Percentiles rank a stretch among this genome's conserved stretches.
Evolutionary conservation across 1,140 invertebrate species (phyloP).

Genomic region (Cyclina sinensis): DNA sequence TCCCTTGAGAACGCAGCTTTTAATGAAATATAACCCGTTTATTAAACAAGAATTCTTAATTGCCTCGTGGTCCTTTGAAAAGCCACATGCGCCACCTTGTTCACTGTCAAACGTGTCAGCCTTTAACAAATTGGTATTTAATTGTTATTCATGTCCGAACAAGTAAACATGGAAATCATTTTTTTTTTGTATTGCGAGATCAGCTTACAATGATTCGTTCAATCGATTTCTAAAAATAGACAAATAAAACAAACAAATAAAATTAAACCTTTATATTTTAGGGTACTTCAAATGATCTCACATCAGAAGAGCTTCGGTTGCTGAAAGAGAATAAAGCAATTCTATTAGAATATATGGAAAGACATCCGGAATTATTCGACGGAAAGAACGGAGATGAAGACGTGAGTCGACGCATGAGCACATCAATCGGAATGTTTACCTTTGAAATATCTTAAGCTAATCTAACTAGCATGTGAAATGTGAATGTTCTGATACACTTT

Average conservation of each 20-base stretch:
- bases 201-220: too few species aligned
- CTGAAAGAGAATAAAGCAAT: not conserved
- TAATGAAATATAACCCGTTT: not conserved
- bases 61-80: not conserved
- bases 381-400: not conserved
- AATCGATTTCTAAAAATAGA: too few species aligned
- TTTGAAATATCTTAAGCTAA: too few species aligned
- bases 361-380: not conserved
- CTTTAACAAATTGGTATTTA: conserved; percentile 11
- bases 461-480: not conserved
- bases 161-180: too few species aligned
- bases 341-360: conserved; percentile 5
- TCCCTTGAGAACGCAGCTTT: not conserved
- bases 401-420: conserved; percentile 38
- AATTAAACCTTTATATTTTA: not conserved
- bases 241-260: too few species aligned
- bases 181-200: too few species aligned
- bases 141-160: not conserved
- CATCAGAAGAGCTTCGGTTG: conserved; percentile 13
- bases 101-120: not conserved
- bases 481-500: conserved; percentile 10
- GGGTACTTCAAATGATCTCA: not conserved
- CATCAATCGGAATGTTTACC: too few species aligned
- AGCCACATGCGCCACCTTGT: not conserved
- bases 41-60: not conserved